Evolutionary conservation across 2,113 vertebrate genomes (phyloP), one percentile per base, ranked within the genome.

Genomic region (Hippocampus comes): DNA sequence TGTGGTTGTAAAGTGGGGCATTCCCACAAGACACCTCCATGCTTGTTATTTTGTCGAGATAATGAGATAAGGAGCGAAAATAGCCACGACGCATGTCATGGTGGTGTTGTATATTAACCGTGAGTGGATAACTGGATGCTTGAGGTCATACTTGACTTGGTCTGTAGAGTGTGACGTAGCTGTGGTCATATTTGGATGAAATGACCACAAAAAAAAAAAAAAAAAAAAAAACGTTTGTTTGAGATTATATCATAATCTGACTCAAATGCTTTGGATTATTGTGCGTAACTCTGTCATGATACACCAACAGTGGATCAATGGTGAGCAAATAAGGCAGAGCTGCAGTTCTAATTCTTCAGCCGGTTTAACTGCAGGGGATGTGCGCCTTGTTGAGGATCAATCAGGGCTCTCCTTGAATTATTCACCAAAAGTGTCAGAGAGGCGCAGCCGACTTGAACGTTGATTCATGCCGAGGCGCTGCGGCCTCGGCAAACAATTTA

Each of bases 1-100:
- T 74, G 41, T 75, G 73, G 75, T 76, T 84, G 72, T 79, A 66
- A 48, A 89, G 68, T 89, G 76, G 88, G 83, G 70, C 80, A 85
- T 80, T 74, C 72, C 76, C 84, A 79, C 78, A 85, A 73, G 79
- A 86, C 79, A 80, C 77, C 72, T 81, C 51, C 70, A 67, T 71
- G 48, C 59, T 75, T 82, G 74, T 84, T 77, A 84, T 76, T 87
- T 74, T 71, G 74, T 25, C 11, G 61, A 81, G 67, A 72, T 81
- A 77, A 80, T 71, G 82, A 73, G 68, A 70, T 48, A 34, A 61
- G 55, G 64, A 70, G 63, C 66, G 63, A 75, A 82, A 88, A 84
- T 77, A 83, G 67, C 48, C 55, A 57, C 76, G 68, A 46, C 66
- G 56, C 67, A 72, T n/a, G 55, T 55, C 66, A 78, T 20, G 21